These are phyloP conservation scores for Rotaria magnacalcarata DNA, from an alignment of 2,888 invertebrate genomes.

Conservation along the genomic window DNA sequence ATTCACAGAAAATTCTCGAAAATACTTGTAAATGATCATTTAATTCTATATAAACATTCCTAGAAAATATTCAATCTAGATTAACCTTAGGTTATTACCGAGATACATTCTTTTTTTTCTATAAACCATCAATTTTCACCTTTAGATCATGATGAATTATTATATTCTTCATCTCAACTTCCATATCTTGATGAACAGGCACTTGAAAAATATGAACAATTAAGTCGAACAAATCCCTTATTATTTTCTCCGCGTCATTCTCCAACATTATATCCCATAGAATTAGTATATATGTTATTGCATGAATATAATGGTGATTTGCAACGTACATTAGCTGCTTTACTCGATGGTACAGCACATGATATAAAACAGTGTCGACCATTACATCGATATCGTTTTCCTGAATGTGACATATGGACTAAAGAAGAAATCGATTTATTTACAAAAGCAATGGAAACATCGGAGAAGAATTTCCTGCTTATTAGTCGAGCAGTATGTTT, in stretches of 20 bases:
- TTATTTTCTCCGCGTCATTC: constrained; percentile 14
- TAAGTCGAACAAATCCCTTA: neutral
- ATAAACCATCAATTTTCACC: neutral
- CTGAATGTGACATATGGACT: constrained; percentile 26
- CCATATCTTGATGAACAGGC: neutral
- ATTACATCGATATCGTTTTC: constrained; percentile 15
- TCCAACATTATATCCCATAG: constrained; percentile 7
- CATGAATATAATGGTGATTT: constrained; percentile 29
- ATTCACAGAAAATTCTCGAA: no score
- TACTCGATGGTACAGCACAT: constrained; percentile 12
- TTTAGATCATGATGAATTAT: neutral
- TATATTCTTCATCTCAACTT: constrained; percentile 14
- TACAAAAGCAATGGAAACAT: constrained; percentile 6
- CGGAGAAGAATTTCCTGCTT: neutral
- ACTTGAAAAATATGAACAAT: constrained; percentile 2
- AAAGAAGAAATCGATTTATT: constrained; percentile 12
- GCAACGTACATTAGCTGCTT: neutral
- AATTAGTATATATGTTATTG: constrained; percentile 21
- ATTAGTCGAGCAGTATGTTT: constrained; percentile 5
- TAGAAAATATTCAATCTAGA: no score
- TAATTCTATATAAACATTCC: no score
- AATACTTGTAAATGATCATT: no score
- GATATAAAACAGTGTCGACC: constrained; percentile 24
- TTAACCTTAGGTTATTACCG: no score
- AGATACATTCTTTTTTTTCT: no score